Evolutionary conservation across 2,113 vertebrate genomes (phyloP), one percentile per base, ranked within the genome.

Genomic region (Nymphicus hollandicus): DNA sequence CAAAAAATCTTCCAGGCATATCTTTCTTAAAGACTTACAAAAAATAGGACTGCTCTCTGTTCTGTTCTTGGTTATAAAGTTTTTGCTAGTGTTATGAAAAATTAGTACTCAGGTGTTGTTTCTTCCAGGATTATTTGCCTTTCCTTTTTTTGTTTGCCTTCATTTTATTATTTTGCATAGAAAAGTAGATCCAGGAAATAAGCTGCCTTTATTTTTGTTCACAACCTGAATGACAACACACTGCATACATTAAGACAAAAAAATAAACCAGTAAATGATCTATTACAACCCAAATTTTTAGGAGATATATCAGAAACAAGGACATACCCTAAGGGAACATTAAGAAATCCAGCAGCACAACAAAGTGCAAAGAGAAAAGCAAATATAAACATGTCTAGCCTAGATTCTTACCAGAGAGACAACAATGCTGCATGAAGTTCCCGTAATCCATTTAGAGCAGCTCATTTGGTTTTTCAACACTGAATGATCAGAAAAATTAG

Each of bases 1-100:
- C 71, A 71, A 95, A 95, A 95, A 94, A 86, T 84, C 60, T 91
- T 94, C 71, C 86, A 63, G 49, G 52, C 66, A 92, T 87, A 72
- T 79, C 46, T 91, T 89, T 65, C 86, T 89, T 27, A 77, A 95
- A 96, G 78, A 41, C 60, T 86, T 49, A 11, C 72, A 74, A 91
- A 97, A 35, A 35, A 35, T 24, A 58, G 22, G 33, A 35, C 22
- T 58, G 33, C 22, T 58, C 92, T 35, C 82, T 68, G 41, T 61
- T 89, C 88, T 64, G 15, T 72, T 89, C 71, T 91, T 91, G 10
- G 56, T 35, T 35, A 58, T 58, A 15, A 14, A 55, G 17, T 73
- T 78, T 53, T 13, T 58, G 73, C 7, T 33, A 37, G 4, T 22
- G 16, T 46, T 91, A 43, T 43, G 24, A 80, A 84, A 83, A 58